These are phyloP conservation scores for Netelia melanura DNA, from an alignment of 2,888 invertebrate genomes.

Conservation along the genomic window DNA sequence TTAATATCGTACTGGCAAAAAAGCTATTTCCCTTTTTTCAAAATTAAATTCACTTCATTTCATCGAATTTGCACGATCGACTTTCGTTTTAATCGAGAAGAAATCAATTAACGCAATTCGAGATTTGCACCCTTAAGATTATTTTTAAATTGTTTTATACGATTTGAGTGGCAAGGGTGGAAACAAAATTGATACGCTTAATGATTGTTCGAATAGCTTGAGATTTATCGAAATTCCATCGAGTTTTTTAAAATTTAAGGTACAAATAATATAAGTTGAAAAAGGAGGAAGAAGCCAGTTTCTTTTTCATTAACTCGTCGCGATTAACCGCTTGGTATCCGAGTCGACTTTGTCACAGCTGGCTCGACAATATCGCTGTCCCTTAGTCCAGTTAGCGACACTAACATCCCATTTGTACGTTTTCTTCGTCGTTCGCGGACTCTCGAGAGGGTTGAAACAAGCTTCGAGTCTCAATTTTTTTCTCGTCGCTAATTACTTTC, in stretches of 20 bases:
- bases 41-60: neutral
- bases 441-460: conserved; percentile 12
- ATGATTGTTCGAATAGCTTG: neutral
- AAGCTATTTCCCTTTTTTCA: neutral
- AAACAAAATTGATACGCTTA: neutral
- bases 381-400: neutral
- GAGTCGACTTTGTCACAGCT: neutral
- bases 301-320: conserved; percentile 41
- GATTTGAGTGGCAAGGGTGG: too few species aligned
- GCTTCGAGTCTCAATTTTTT: conserved; percentile 37
- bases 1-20: neutral
- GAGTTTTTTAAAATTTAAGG: neutral
- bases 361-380: neutral
- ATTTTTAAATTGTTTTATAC: too few species aligned
- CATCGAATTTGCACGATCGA: neutral
- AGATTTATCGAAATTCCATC: neutral
- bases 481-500: conserved; percentile 58
- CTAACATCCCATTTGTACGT: conserved; percentile 19
- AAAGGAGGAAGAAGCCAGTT: conserved; percentile 14
- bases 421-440: conserved; percentile 46
- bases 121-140: too few species aligned
- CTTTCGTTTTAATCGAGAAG: neutral
- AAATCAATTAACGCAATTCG: too few species aligned
- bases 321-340: conserved; percentile 24
- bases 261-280: neutral